These are phyloP conservation scores for Poecilia latipinna DNA, from an alignment of 2,113 vertebrate species.

Conservation along the genomic window DNA sequence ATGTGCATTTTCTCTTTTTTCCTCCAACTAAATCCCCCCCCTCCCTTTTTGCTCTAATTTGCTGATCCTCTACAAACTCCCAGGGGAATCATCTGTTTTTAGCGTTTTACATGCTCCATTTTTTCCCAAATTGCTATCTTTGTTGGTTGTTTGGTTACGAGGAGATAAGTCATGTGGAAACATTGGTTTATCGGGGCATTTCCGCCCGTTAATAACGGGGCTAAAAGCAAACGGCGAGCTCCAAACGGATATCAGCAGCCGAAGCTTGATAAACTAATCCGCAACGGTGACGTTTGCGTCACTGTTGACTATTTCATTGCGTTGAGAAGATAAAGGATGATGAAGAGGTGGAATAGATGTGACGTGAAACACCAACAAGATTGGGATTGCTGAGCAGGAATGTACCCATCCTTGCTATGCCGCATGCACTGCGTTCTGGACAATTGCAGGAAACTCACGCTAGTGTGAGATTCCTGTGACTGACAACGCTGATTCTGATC, in stretches of 20 bases:
- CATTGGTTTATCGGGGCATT: background rate
- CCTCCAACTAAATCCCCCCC: background rate
- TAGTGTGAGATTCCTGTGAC: slow-evolving; percentile 24
- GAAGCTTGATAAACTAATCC: background rate
- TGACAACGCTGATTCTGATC: slow-evolving; percentile 33
- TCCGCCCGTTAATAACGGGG: no score
- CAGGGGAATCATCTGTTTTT: background rate
- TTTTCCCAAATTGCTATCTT: background rate
- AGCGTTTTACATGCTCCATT: background rate
- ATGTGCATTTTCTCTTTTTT: background rate
- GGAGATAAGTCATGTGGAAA: background rate
- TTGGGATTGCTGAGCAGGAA: background rate
- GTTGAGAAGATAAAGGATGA: background rate
- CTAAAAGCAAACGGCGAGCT: background rate
- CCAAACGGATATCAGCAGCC: background rate
- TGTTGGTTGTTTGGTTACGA: background rate
- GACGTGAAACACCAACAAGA: background rate
- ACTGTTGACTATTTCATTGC: background rate
- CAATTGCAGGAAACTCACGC: slow-evolving; percentile 57
- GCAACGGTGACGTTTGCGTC: background rate
- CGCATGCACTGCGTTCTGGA: slow-evolving; percentile 10
- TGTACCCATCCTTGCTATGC: background rate
- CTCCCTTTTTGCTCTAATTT: background rate
- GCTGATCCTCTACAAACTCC: background rate
- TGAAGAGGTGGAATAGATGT: background rate